phyloP scores from a whole-genome alignment of 2,113 vertebrate genomes.

The Stictonetta naevosa region DNA sequence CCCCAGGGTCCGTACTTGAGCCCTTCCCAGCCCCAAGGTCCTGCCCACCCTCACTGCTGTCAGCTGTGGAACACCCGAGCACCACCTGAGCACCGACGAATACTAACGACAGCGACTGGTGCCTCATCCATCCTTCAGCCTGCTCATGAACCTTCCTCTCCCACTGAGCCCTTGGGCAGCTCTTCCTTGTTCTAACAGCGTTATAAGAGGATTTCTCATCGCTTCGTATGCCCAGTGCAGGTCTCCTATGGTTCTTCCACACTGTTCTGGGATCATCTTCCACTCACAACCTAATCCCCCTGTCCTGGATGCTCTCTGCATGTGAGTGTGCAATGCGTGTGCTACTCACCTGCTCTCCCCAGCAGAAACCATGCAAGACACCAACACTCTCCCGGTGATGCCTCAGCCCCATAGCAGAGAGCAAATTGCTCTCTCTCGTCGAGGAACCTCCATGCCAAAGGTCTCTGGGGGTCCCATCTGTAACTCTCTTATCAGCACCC shows the following conservation, averaged over 20 bases:
- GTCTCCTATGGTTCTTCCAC: not conserved
- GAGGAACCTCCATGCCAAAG: not conserved
- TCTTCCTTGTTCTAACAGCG: not conserved
- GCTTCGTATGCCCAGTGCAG: not conserved
- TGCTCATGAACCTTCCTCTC: not conserved
- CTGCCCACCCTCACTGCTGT: not conserved
- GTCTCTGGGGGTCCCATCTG: not conserved
- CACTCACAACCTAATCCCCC: accelerated
- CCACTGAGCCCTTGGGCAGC: no score
- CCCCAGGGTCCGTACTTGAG: not conserved
- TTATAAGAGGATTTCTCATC: not conserved
- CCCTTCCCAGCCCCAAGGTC: not conserved
- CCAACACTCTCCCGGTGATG: no score
- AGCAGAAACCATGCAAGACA: not conserved
- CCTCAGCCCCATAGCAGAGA: not conserved
- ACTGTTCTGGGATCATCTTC: not conserved
- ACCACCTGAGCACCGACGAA: accelerated
- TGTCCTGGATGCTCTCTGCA: not conserved
- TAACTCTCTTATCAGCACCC: not conserved
- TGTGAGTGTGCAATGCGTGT: accelerated
- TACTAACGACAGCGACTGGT: not conserved
- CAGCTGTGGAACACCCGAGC: not conserved
- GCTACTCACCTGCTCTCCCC: no score
- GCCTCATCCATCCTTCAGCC: not conserved
- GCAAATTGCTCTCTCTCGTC: not conserved